Base-by-base conservation (phyloP, 2,113 vertebrate species). In the Rhinogobius similis region DNA sequence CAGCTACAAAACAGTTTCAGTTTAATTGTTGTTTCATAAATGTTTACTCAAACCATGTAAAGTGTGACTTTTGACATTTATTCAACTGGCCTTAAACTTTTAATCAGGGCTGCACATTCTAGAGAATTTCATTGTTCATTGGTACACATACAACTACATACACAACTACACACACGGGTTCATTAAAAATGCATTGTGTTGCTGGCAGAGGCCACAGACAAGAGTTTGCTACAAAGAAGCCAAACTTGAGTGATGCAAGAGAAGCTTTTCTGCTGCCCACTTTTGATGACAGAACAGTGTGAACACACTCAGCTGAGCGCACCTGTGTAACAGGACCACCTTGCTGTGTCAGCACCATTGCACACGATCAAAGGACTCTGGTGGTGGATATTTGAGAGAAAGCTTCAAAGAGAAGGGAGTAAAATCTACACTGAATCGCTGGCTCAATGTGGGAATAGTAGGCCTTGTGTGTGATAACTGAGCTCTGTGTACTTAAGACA, bases 401-500 rank as follows among this genome's bases (percentile, higher is more conserved):
- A 32, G 82, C 70, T 76, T 70, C 59, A 85, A 55, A 79, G 75
- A 68, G 50, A 73, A 85, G 77, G 76, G 75, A 86, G 85, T 74
- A 76, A 82, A 79, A 78, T 76, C 75, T 43, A 77, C 68, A 77
- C 86, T 87, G 78, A 76, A 83, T 87, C 78, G 63, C 29, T 69
- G 63, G 63, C 39, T 71, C 32, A 70, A 70, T 86, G 83, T 81
- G 84, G 83, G 88, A 88, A 88, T 78, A 76, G 81, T 36, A 61
- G 68, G 69, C 52, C 70, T 32, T 82, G 79, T 53, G 81, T 85
- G 70, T 82, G 68, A 77, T 82, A 86, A 66, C 78, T 76, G 75
- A 87, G 75, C 71, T 79, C 75, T 87, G 82, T 90, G 73, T 82
- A 85, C 76, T 85, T 79, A 85, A 82, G 32, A 82, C 62, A 74